Base-by-base conservation (phyloP, 2,113 vertebrate species). In the Ptychochromis oligacanthus region DNA sequence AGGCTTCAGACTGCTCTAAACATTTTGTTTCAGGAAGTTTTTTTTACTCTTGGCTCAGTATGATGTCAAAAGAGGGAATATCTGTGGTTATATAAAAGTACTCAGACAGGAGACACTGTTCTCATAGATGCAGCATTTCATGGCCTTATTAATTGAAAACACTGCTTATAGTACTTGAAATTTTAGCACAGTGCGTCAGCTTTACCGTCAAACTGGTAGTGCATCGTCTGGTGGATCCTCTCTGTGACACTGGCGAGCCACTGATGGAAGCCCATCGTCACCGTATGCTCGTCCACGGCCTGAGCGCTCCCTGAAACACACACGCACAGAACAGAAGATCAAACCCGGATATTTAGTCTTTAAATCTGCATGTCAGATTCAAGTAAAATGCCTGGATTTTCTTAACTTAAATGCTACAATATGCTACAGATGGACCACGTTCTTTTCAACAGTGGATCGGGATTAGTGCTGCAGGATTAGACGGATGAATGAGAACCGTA, bases 181-280 rank as follows among this genome's bases (percentile, higher is more conserved):
- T 20, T 1, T 57, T 24, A 57, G 22, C 22, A 12, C 55, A 2
- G 52, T 72, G 17, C 20, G 54, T 34, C 11, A 54, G 26, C 11
- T 4, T 95, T 87, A 99, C 98, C 97, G 34, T 98, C 96, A 77
- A 96, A 97, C 91, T 98, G 97, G 94, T 97, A 98, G 87, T 98
- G 97, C 98, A 98, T 98, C 3, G 97, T 97, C 78, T 98, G 97
- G 55, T 99, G 97, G 92, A 99, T 98, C 70, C 97, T 95, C 84
- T 99, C 97, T 0, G 97, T 98, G 89, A 98, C 97, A 0, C 97
- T 95, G 79, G 96, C 96, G 89, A 99, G 91, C 97, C 97, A 99
- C 74, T 97, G 97, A 22, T 96, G 96, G 95, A 99, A 99, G 55
- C 97, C 95, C 90, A 99, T 90, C 8, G 93, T 92, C 87, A 97